Base-by-base conservation (phyloP, 2,888 invertebrate species). In the Linyphia triangularis region DNA sequence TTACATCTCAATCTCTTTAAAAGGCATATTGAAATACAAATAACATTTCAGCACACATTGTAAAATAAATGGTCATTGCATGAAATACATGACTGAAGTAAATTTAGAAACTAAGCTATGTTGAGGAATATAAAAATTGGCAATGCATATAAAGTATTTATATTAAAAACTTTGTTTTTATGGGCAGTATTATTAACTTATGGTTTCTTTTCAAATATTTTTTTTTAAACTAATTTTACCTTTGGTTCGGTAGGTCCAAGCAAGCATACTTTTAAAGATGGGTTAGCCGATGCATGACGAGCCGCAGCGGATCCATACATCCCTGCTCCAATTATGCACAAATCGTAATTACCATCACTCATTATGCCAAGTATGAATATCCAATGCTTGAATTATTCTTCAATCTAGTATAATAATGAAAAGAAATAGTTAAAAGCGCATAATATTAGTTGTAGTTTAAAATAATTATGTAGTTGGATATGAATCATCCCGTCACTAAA, bases 231-330 rank as follows among this genome's bases (percentile, higher is more conserved):
- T 3, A 13, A 59, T 61, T 65, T 77, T 72, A 89, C 89, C 43
- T 30, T 85, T 13, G 89, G 89, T 61, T 89, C 89, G 28, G 73
- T 75, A 3, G 85, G 89, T 26, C 89, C 89, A 24, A 89, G 61
- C n/a, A 89, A 63, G 22, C 84, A 85, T 1, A 89, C 78, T 69
- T 67, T 79, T 13, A 79, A 1, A 9, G 67, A 5, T 16, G 79
- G 61, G 75, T 79, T 79, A 1, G 65, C 43, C 1, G 89, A 85
- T 5, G 84, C 84, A 79, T 89, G 81, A 13, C 89, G 33, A 19
- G 89, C 89, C 1, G 89, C 85, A 4, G 89, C 89, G 7, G 84
- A 79, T 5, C 89, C 89, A 67, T 84, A 78, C 79, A 89, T 65
- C 1, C 89, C 89, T 3, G 81, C 89, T 4, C 89, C 89, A 19